Evolutionary conservation across 2,113 vertebrate genomes (phyloP).

Genomic region (Empidonax traillii): DNA sequence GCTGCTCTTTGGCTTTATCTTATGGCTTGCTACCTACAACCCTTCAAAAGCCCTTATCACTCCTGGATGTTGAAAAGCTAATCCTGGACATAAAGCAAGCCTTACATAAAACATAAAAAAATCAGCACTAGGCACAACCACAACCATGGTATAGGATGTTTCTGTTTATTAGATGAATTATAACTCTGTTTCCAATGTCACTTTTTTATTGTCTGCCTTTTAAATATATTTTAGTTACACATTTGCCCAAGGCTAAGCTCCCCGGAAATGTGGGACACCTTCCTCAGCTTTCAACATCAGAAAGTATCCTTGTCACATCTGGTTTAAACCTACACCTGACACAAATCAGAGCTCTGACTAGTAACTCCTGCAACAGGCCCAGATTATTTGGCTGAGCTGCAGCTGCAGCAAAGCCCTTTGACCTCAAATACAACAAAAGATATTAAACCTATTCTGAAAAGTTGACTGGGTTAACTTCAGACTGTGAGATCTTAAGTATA

Average conservation of each 20-base stretch:
- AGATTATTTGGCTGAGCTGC: slow-evolving; percentile 47
- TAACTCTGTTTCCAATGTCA: neutral
- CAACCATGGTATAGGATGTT: neutral
- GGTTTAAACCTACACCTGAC: slow-evolving; percentile 48
- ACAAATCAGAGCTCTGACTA: slow-evolving; percentile 56
- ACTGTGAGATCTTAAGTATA: neutral
- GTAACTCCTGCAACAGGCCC: slow-evolving; percentile 50
- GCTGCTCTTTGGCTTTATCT: slow-evolving; percentile 8
- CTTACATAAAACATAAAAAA: slow-evolving; percentile 45
- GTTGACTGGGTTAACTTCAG: slow-evolving; percentile 4
- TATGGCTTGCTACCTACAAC: neutral
- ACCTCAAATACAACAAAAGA: slow-evolving; percentile 47
- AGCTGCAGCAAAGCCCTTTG: slow-evolving; percentile 48
- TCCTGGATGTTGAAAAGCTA: slow-evolving; percentile 30
- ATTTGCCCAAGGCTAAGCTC: slow-evolving; percentile 24
- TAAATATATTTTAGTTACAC: neutral
- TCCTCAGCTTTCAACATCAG: slow-evolving; percentile 43
- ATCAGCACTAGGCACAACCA: slow-evolving; percentile 24
- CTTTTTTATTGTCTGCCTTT: slow-evolving; percentile 28
- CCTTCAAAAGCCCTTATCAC: slow-evolving; percentile 28
- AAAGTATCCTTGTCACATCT: slow-evolving; percentile 50
- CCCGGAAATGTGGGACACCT: slow-evolving; percentile 55
- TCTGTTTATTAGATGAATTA: slow-evolving; percentile 32
- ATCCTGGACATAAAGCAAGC: slow-evolving; percentile 44
- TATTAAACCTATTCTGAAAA: slow-evolving; percentile 45